These are phyloP conservation scores for Noturus placidus DNA, from an alignment of 2,113 vertebrate species.

Conservation along the genomic window DNA sequence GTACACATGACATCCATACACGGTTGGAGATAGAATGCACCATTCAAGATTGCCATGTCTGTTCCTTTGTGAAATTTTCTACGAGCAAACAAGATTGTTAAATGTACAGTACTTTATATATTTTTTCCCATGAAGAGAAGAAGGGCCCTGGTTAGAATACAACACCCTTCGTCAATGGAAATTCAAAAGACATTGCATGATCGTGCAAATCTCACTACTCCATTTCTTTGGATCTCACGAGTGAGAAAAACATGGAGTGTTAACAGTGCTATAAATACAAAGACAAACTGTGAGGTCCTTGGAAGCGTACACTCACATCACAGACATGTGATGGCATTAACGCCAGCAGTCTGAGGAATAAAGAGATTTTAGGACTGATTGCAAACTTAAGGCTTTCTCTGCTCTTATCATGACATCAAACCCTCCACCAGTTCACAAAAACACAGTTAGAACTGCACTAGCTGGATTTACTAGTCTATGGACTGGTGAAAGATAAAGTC, in stretches of 20 bases:
- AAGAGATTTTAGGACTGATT: conserved; percentile 2
- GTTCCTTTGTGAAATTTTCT: neutral
- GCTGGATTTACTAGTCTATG: neutral
- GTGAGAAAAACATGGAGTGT: conserved; percentile 4
- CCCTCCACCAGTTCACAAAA: neutral
- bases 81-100: neutral
- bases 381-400: conserved; percentile 2
- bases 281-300: conserved; percentile 6
- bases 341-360: neutral
- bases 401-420: neutral
- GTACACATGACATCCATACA: neutral
- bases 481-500: neutral
- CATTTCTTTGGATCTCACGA: neutral
- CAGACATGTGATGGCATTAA: neutral
- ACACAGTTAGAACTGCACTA: neutral
- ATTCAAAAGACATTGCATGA: neutral
- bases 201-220: neutral
- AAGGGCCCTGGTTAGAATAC: neutral
- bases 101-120: neutral
- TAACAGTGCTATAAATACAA: conserved; percentile 31
- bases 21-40: neutral
- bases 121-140: neutral
- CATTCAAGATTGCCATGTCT: neutral
- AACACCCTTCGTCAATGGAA: neutral
- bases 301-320: neutral